A percentile compares a stretch with the other conserved stretches of the same genome.
phyloP scores from a whole-genome alignment of 1,140 invertebrate genomes.

The Drosophila carrolli region DNA sequence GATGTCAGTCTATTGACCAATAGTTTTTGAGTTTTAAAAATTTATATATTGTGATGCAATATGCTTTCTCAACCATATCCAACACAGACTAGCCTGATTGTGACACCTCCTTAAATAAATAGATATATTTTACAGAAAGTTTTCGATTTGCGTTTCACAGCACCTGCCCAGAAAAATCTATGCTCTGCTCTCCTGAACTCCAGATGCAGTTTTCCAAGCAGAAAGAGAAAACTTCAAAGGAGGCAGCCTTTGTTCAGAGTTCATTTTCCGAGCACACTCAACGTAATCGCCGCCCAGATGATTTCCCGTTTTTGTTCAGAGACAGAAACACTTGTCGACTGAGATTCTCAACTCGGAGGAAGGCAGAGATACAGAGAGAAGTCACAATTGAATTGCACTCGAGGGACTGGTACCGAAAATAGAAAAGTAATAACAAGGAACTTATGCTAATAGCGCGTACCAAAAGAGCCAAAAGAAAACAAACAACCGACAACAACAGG shows the following conservation, averaged over 20 bases:
- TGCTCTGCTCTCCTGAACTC: not conserved
- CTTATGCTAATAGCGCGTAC: constrained; percentile 79
- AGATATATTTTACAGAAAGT: not conserved
- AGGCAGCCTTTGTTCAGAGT: constrained; percentile 22
- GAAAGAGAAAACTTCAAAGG: constrained; percentile 43
- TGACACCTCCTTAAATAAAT: not conserved
- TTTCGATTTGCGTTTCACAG: constrained; percentile 8
- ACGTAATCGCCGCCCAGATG: constrained; percentile 40
- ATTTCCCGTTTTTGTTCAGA: constrained; percentile 18
- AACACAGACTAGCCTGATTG: not conserved
- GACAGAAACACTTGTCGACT: constrained; percentile 62
- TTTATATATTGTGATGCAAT: too few species aligned
- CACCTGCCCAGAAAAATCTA: constrained; percentile 28
- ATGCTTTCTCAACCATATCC: too few species aligned
- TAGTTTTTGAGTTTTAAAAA: too few species aligned
- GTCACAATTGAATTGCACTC: constrained; percentile 40
- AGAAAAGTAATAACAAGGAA: constrained; percentile 57
- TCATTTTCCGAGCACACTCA: constrained; percentile 61
- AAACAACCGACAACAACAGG: constrained; percentile 37
- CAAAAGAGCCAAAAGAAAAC: constrained; percentile 62
- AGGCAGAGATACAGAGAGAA: not conserved
- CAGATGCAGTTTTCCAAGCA: constrained; percentile 42
- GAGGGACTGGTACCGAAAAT: constrained; percentile 43
- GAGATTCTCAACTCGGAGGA: constrained; percentile 10
- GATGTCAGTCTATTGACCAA: too few species aligned